Conservation (phyloP, 2,797 vertebrate genomes). For the Neosilurus hyrtlii region DNA sequence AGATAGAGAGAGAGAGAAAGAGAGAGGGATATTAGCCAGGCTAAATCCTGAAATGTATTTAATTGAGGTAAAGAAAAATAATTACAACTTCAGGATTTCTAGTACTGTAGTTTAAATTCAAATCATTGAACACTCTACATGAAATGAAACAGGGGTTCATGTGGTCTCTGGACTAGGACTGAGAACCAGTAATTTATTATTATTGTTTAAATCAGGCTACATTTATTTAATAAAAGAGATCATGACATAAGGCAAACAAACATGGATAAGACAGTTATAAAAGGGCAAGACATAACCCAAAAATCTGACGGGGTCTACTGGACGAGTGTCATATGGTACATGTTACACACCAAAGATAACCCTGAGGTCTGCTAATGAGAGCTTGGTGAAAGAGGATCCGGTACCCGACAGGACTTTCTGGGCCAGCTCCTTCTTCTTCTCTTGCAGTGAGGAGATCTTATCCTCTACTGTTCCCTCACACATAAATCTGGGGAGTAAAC, state of each 20-base stretch:
- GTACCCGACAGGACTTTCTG: constrained; percentile 87
- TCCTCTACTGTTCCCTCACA: constrained; percentile 92
- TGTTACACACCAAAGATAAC: constrained; percentile 73
- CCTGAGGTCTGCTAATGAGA: constrained; percentile 79
- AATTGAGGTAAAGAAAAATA: not conserved
- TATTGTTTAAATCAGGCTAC: not conserved
- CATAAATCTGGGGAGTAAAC: constrained; percentile 78
- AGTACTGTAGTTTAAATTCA: not conserved
- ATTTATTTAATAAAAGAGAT: constrained; percentile 12
- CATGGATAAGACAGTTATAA: not conserved
- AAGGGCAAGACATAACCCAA: not conserved
- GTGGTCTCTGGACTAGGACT: not conserved
- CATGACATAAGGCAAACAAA: not conserved
- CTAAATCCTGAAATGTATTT: not conserved
- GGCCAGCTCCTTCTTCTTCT: constrained; percentile 88
- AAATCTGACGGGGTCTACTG: not conserved
- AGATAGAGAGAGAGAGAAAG: too few relatives aligned
- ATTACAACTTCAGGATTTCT: not conserved
- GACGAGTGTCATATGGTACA: not conserved
- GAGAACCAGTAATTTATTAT: not conserved
- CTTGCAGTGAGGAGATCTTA: constrained; percentile 86
- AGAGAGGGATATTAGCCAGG: not conserved
- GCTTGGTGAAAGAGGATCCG: constrained; percentile 74
- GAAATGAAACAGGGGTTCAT: not conserved
- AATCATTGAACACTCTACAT: not conserved